These are phyloP conservation scores for Gobius niger DNA, from an alignment of 2,113 vertebrate species.

Conservation along the genomic window DNA sequence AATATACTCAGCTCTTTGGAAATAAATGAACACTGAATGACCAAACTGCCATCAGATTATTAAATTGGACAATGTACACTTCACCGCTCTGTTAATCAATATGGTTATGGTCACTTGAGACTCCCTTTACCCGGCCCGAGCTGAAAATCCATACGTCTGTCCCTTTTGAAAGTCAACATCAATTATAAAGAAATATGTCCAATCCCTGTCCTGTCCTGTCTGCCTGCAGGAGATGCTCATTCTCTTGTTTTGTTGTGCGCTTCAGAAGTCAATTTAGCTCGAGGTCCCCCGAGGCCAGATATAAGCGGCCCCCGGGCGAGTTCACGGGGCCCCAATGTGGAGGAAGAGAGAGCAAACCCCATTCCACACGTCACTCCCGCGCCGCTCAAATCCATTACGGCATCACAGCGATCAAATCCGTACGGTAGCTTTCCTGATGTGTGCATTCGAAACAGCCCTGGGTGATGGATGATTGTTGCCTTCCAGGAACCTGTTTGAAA, in stretches of 20 bases:
- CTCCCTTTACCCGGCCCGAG: neutral
- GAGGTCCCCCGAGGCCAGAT: slow-evolving; percentile 35
- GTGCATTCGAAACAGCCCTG: slow-evolving; percentile 64
- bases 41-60: no score
- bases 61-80: neutral
- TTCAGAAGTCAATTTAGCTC: slow-evolving; percentile 58
- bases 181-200: slow-evolving; percentile 26
- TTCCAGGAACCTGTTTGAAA: slow-evolving; percentile 69
- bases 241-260: slow-evolving; percentile 47
- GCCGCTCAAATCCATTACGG: slow-evolving; percentile 64
- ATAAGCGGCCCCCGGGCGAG: slow-evolving; percentile 48
- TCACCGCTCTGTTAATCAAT: slow-evolving; percentile 33
- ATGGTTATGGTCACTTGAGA: slow-evolving; percentile 21
- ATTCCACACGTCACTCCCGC: slow-evolving; percentile 62
- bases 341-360: slow-evolving; percentile 52
- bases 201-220: slow-evolving; percentile 22
- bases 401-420: slow-evolving; percentile 72
- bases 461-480: slow-evolving; percentile 70
- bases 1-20: no score
- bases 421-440: slow-evolving; percentile 68
- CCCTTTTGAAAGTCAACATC: slow-evolving; percentile 11
- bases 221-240: slow-evolving; percentile 39
- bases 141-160: slow-evolving; percentile 7
- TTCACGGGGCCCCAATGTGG: slow-evolving; percentile 34
- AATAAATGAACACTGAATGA: no score